These are phyloP conservation scores for Xenentodon cancila DNA, from an alignment of 2,797 vertebrate species.

Conservation along the genomic window DNA sequence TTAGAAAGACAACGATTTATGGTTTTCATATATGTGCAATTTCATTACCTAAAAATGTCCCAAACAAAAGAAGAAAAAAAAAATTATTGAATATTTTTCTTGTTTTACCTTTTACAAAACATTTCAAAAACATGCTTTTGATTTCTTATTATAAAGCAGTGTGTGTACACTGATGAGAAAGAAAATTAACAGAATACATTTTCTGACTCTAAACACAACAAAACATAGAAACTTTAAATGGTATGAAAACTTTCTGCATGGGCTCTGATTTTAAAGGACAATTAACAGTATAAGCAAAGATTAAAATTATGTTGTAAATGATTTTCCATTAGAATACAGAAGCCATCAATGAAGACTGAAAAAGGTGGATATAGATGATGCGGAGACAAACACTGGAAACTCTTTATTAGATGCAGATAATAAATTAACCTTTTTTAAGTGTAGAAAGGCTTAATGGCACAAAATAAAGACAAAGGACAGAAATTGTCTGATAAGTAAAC, in stretches of 20 bases:
- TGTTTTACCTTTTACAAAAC: background rate
- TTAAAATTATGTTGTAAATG: background rate
- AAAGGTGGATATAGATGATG: background rate
- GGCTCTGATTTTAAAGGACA: background rate
- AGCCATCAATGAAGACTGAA: background rate
- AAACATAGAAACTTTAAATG: background rate
- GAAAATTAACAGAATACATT: background rate
- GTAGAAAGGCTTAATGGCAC: slow-evolving; percentile 1
- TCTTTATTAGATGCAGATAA: slow-evolving; percentile 22
- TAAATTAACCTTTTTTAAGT: slow-evolving; percentile 19
- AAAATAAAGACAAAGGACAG: slow-evolving; percentile 8
- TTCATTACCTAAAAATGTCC: no score
- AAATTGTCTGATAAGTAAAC: slow-evolving; percentile 7
- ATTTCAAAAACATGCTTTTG: background rate
- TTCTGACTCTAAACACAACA: background rate
- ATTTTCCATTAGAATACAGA: background rate
- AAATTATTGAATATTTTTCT: background rate
- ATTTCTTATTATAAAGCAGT: background rate
- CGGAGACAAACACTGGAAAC: background rate
- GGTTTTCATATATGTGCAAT: no score
- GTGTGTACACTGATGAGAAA: background rate
- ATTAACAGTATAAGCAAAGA: background rate
- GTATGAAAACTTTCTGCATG: background rate
- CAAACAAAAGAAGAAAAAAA: no score
- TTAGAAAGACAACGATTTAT: no score